Conservation (phyloP, 1,140 invertebrate genomes). For the Heterodera carotae region DNA sequence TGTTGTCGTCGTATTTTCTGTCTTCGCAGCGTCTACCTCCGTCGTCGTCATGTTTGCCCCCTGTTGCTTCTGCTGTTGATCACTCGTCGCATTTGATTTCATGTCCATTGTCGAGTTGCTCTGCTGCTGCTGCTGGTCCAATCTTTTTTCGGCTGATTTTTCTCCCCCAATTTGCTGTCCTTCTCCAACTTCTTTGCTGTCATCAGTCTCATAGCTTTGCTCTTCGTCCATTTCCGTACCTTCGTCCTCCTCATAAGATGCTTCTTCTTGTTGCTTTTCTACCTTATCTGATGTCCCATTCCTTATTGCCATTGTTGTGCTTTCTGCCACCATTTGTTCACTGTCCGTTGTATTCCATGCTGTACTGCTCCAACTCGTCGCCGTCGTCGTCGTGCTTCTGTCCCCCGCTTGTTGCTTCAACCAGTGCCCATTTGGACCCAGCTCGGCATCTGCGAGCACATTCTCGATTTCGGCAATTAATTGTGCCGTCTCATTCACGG, state of each 20-base stretch:
- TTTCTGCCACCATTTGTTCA: background rate
- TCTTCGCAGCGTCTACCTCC: too few species aligned
- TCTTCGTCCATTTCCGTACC: constrained; percentile 23
- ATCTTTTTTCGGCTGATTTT: too few species aligned
- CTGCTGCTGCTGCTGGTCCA: background rate
- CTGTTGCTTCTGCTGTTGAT: background rate
- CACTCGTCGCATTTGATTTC: constrained; percentile 1
- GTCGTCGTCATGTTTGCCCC: background rate
- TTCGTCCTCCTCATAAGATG: constrained; percentile 24
- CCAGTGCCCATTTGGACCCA: constrained; percentile 27
- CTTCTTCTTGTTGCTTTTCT: constrained; percentile 29
- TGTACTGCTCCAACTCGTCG: background rate
- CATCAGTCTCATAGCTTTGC: constrained; percentile 20
- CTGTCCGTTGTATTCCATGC: constrained; percentile 14
- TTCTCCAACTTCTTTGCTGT: constrained; percentile 26
- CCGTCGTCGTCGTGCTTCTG: background rate
- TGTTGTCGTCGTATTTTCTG: too few species aligned
- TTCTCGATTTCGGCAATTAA: constrained; percentile 40
- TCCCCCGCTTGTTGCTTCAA: background rate
- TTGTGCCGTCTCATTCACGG: constrained; percentile 34
- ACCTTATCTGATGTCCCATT: background rate
- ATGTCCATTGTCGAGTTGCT: constrained; percentile 12
- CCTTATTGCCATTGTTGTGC: constrained; percentile 14
- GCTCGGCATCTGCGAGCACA: constrained; percentile 33
- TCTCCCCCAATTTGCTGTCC: background rate